phyloP scores from a whole-genome alignment of 2,113 vertebrate genomes.

The Microtus pennsylvanicus region DNA sequence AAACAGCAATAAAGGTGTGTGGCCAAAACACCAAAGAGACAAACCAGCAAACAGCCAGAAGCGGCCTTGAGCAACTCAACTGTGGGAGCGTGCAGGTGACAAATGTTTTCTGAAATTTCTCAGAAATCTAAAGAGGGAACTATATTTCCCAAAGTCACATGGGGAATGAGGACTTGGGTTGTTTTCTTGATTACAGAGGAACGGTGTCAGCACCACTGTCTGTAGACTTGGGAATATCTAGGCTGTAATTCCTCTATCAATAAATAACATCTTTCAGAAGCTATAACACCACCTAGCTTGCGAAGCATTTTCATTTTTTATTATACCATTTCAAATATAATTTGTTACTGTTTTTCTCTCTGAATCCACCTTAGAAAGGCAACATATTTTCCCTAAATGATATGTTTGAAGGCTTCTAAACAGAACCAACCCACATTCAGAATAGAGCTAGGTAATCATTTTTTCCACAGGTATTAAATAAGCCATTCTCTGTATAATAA shows the following conservation, averaged over 20 bases:
- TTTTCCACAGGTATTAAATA: not conserved
- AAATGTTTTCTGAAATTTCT: not conserved
- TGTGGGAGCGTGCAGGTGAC: not conserved
- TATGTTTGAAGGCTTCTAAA: not conserved
- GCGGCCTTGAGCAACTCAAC: not conserved
- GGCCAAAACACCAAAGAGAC: not conserved
- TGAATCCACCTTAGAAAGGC: slow-evolving; percentile 18
- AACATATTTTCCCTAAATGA: not conserved
- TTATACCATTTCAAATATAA: slow-evolving; percentile 13
- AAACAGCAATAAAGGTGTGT: not conserved
- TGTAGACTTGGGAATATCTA: not conserved
- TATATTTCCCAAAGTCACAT: not conserved
- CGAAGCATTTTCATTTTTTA: slow-evolving; percentile 23
- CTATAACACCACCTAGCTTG: not conserved
- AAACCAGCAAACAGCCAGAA: not conserved
- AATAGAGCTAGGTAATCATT: not conserved
- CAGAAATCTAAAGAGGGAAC: not conserved
- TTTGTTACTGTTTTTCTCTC: slow-evolving; percentile 7
- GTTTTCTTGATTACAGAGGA: not conserved
- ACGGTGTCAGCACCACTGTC: not conserved
- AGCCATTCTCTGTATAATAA: not conserved
- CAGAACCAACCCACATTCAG: not conserved
- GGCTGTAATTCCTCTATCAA: not conserved
- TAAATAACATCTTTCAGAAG: slow-evolving; percentile 5
- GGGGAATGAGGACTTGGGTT: not conserved